These are phyloP conservation scores for Cryptus viduatorius DNA, from an alignment of 2,888 invertebrate species.

Conservation along the genomic window DNA sequence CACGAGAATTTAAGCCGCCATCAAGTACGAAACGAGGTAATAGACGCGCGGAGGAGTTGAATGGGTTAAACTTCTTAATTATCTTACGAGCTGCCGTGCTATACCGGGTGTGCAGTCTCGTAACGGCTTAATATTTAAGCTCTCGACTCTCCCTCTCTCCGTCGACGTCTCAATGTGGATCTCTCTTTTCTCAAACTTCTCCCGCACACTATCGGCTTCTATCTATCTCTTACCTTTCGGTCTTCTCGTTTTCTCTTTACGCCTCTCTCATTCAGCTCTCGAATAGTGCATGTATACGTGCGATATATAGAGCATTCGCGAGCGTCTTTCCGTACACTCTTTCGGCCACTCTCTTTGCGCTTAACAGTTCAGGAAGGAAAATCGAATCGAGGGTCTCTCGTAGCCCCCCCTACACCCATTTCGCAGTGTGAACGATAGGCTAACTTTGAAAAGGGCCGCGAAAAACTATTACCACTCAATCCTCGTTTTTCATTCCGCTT, in stretches of 20 bases:
- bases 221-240: constrained; percentile 31
- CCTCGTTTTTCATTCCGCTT: constrained; percentile 65
- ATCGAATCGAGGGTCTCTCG: constrained; percentile 31
- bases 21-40: constrained; percentile 70
- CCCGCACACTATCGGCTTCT: constrained; percentile 50
- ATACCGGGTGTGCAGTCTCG: constrained; percentile 67
- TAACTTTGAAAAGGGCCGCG: constrained; percentile 69
- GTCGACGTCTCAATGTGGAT: constrained; percentile 7
- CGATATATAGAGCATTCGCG: constrained; percentile 15
- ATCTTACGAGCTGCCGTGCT: constrained; percentile 65
- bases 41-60: constrained; percentile 69
- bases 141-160: constrained; percentile 22
- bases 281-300: constrained; percentile 32
- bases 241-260: constrained; percentile 46
- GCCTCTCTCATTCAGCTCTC: constrained; percentile 45
- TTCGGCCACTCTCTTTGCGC: constrained; percentile 26
- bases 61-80: constrained; percentile 72
- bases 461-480: constrained; percentile 70
- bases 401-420: constrained; percentile 15
- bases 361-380: constrained; percentile 32
- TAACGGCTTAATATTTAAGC: constrained; percentile 69
- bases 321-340: constrained; percentile 49
- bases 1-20: constrained; percentile 69
- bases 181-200: constrained; percentile 64
- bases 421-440: constrained; percentile 68